Evolutionary conservation across 2,113 vertebrate species (phyloP), one percentile per base, ranked within the genome.

Genomic region (Agapornis roseicollis): DNA sequence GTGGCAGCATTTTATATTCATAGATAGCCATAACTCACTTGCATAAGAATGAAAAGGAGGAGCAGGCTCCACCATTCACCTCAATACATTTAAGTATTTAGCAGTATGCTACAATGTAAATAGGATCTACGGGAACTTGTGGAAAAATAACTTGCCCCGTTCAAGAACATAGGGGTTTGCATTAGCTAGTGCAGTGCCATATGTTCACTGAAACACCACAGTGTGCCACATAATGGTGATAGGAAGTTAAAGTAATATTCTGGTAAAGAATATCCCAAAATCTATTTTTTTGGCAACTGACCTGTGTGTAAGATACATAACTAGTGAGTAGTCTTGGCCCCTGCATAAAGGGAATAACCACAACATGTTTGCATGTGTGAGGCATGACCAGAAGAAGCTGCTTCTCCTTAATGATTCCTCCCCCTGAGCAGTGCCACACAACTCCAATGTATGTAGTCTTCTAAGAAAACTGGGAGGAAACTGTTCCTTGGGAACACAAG

Each of bases 191-290:
- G 93, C 35, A 90, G 71, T 94, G 95, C 98, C 97, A 95, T 98
- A 98, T 97, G 98, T 89, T 97, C 98, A 97, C 95, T 96, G 92
- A 97, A 97, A 85, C 64, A 13, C 94, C 74, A 91, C 89, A 19
- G 80, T 20, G 82, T 72, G 94, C 90, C 97, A 94, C 97, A 95
- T 90, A 84, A 97, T 7, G 52, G 96, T 95, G 97, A 96, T 97
- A 98, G 90, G 69, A 94, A 97, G 96, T 97, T 96, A 78, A 96
- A 98, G 89, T 55, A 88, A 96, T 89, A 80, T 86, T 96, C 97
- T 95, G 94, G 89, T 88, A 97, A 97, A 97, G 83, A 82, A 98
- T 93, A 96, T 70, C 95, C 91, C 93, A 94, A 98, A 98, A 97
- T 95, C 95, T 1, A 93, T 94, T 88, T 96, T 98, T 97, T 96